phyloP scores from a whole-genome alignment of 2,888 invertebrate species.

The Lycia hirtaria region DNA sequence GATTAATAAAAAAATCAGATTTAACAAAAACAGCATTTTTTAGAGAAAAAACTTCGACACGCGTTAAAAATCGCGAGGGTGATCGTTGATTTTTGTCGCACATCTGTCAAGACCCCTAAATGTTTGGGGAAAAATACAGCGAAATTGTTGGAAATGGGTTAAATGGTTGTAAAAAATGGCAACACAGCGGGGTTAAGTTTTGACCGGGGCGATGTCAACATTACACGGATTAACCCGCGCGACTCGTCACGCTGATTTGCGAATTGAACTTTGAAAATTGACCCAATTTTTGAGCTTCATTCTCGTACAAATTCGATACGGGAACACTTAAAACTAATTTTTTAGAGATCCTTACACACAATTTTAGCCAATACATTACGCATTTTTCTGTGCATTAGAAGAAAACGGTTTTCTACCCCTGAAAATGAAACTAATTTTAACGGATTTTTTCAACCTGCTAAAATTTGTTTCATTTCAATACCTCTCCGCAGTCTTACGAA shows the following conservation, averaged over 20 bases:
- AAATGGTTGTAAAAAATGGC: constrained; percentile 73
- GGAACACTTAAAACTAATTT: too few relatives aligned
- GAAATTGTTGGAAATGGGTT: constrained; percentile 83
- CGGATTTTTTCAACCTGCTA: too few relatives aligned
- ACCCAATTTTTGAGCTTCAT: constrained; percentile 20
- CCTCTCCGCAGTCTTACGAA: too few relatives aligned
- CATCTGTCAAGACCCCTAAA: constrained; percentile 71
- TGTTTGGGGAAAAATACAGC: constrained; percentile 64
- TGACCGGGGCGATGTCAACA: constrained; percentile 46
- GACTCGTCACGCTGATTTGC: constrained; percentile 54
- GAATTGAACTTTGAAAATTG: constrained; percentile 47
- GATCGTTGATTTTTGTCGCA: constrained; percentile 54
- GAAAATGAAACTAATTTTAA: too few relatives aligned
- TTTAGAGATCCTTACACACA: too few relatives aligned
- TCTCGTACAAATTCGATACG: too few relatives aligned
- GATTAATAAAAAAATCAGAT: constrained; percentile 63
- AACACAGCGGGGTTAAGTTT: constrained; percentile 71
- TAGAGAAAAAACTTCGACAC: constrained; percentile 70
- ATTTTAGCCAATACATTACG: too few relatives aligned
- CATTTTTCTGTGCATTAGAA: too few relatives aligned
- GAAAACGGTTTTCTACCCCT: too few relatives aligned
- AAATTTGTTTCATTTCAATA: too few relatives aligned
- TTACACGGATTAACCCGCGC: constrained; percentile 63
- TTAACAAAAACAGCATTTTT: constrained; percentile 58
- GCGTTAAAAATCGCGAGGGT: constrained; percentile 80